A percentile compares a stretch with the other conserved stretches of the same genome.
These are phyloP conservation scores for Malurus leucopterus DNA, from an alignment of 2,797 vertebrate species.

Conservation along the genomic window DNA sequence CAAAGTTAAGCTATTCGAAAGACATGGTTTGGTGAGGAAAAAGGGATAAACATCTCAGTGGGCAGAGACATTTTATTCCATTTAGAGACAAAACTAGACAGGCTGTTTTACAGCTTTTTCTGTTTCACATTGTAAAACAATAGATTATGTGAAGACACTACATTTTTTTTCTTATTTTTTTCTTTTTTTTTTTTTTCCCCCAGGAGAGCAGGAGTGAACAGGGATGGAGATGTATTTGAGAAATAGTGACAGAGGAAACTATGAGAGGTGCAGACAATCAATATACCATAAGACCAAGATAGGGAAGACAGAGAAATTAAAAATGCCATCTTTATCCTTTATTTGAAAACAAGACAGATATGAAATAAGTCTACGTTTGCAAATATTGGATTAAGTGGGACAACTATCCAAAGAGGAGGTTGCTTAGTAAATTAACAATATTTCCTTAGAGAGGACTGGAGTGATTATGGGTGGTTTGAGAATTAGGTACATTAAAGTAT, in stretches of 20 bases:
- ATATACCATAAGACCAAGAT: not conserved
- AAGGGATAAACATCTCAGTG: not conserved
- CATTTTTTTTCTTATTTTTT: not conserved
- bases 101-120: slow-evolving; percentile 8
- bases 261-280: not conserved
- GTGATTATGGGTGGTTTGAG: not conserved
- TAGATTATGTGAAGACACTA: not conserved
- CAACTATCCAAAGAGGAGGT: not conserved
- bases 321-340: not conserved
- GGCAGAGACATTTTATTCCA: not conserved
- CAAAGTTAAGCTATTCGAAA: slow-evolving; percentile 57
- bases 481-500: not conserved
- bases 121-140: not conserved
- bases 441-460: not conserved
- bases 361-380: not conserved
- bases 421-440: not conserved
- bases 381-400: not conserved
- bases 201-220: not conserved
- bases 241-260: not conserved
- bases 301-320: not conserved
- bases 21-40: not conserved
- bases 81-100: not conserved
- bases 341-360: not conserved
- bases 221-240: not conserved
- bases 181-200: not conserved